Conservation (phyloP, 2,888 invertebrate genomes). For the Nephrotoma guestfalica region DNA sequence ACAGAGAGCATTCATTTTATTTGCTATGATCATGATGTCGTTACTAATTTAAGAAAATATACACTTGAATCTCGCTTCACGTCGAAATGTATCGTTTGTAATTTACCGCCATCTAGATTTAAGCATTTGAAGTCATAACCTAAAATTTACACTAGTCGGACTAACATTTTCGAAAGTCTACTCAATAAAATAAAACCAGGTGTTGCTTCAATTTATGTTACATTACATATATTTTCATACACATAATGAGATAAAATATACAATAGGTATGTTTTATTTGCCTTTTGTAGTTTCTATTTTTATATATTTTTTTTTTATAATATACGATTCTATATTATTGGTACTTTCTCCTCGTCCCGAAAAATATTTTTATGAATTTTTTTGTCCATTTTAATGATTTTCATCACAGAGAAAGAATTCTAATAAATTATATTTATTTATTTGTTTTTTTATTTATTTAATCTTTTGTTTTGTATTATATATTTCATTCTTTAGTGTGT, state of each 20-base stretch:
- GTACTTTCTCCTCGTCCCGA: neutral
- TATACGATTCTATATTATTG: neutral
- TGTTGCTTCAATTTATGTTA: neutral
- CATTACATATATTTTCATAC: constrained; percentile 11
- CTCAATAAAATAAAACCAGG: neutral
- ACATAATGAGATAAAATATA: constrained; percentile 14
- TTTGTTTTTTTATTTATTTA: neutral
- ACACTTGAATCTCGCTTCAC: too few species aligned
- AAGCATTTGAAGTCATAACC: too few species aligned
- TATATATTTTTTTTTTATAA: neutral
- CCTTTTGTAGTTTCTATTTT: neutral
- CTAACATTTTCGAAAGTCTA: too few species aligned
- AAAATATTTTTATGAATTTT: neutral
- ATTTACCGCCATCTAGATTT: too few species aligned
- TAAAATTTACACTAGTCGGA: too few species aligned
- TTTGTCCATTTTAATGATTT: neutral
- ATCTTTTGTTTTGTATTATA: neutral
- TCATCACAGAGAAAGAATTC: neutral
- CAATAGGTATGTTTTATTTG: constrained; percentile 9
- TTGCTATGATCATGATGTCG: too few species aligned
- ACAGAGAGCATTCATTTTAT: too few species aligned
- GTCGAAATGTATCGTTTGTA: too few species aligned
- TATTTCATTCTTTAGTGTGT: neutral
- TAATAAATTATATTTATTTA: neutral
- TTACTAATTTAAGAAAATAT: too few species aligned